Base-by-base conservation (phyloP, 2,888 invertebrate species). In the Standfussiana lucernea region DNA sequence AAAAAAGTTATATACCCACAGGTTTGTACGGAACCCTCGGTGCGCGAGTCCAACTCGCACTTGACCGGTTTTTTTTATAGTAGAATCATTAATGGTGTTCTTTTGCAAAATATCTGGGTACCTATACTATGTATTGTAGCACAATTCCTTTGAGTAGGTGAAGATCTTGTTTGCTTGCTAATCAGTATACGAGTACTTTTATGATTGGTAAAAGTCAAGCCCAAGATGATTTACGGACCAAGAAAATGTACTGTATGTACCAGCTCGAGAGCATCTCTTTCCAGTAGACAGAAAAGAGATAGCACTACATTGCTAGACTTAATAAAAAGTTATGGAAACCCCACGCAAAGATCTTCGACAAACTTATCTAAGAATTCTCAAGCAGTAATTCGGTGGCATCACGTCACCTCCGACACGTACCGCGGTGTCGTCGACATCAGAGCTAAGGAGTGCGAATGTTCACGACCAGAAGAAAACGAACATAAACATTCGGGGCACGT, bases 401-500 rank as follows among this genome's bases (percentile, higher is more conserved):
- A 72, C 77, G 75, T 72, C 66, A 72, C 76, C 72, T 82, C 79
- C 78, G 75, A 64, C 82, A 86, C 84, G 75, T 75, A 86, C 82
- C 81, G 83, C 75, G 82, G 85, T 90, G 90, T 91, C 91, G 90
- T 89, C 91, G 90, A 89, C 90, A 88, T 90, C 89, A 89, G 87
- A 89, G 85, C 89, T 91, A 93, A 94, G 92, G 91, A 95, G 95
- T 95, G 95, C 92, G 90, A 96, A 96, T 92, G 94, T 94, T 93
- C 92, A 83, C 92, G 88, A 91, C 89, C 92, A 91, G 92, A 94
- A 94, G 92, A 93, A 91, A 87, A 81, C 50, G 82, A 82, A 80
- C 82, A 91, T 95, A 92, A 91, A 89, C 84, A 96, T 96, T 95
- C 96, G 65, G 80, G 76, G 89, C 96, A 96, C 96, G 96, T 95